These are phyloP conservation scores for Aphis gossypii DNA, from an alignment of 1,140 invertebrate genomes.

Conservation along the genomic window DNA sequence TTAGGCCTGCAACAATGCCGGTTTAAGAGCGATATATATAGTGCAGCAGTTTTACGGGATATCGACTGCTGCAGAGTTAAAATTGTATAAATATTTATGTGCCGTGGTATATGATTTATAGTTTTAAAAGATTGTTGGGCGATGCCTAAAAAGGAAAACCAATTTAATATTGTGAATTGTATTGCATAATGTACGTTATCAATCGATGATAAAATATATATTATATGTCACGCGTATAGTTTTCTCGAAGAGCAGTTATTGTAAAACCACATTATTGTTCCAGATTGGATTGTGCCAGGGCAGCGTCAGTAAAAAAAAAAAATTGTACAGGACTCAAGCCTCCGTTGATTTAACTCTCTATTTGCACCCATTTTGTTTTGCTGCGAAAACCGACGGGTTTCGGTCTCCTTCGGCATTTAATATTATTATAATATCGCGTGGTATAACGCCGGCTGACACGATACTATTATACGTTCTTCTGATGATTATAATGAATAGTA, in stretches of 20 bases:
- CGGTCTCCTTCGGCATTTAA: neutral
- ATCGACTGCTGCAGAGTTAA: neutral
- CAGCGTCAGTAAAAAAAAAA: neutral
- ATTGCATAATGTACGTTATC: neutral
- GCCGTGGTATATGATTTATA: neutral
- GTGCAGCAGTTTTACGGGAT: neutral
- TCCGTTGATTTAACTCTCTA: neutral
- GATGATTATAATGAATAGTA: conserved; percentile 21
- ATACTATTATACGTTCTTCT: neutral
- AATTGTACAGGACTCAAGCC: neutral
- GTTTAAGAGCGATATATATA: neutral
- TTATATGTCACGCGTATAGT: neutral
- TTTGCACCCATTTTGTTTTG: neutral
- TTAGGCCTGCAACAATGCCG: neutral
- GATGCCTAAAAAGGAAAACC: neutral
- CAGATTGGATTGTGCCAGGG: neutral
- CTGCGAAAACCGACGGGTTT: neutral
- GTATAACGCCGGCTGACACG: neutral
- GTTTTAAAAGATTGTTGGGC: neutral
- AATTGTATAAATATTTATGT: neutral
- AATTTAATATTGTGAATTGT: neutral
- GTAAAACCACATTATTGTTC: neutral
- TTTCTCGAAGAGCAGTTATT: neutral
- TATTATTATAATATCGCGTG: neutral
- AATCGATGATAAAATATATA: neutral